Evolutionary conservation across 2,797 vertebrate species (phyloP).

Genomic region (Lithobates sylvaticus): DNA sequence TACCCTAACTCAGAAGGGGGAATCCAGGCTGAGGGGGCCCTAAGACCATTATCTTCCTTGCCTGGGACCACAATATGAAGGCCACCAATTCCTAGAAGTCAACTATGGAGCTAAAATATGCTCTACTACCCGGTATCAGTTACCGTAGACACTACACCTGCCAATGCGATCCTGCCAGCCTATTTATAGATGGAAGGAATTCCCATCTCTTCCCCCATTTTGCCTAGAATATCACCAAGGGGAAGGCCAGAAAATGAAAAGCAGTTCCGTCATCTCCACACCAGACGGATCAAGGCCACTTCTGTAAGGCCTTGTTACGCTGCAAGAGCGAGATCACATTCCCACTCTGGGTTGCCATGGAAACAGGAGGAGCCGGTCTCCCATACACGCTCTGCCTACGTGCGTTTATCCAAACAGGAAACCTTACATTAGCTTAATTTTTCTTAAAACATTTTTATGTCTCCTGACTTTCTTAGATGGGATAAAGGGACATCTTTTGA

Average conservation of each 20-base stretch:
- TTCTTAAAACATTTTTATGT: neutral
- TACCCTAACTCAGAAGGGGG: no score
- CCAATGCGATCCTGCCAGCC: neutral
- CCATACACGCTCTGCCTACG: neutral
- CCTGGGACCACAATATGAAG: no score
- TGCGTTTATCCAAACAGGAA: neutral
- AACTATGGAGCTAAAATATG: no score
- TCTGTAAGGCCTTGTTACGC: neutral
- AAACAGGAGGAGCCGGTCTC: neutral
- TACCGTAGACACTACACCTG: neutral
- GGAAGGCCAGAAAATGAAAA: neutral
- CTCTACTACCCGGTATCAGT: neutral
- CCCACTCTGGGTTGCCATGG: conserved; percentile 30
- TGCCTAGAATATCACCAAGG: conserved; percentile 29
- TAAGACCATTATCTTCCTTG: no score
- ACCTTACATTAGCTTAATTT: neutral
- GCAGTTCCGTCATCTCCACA: conserved; percentile 16
- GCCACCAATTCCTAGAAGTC: no score
- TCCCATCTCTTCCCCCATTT: conserved; percentile 35
- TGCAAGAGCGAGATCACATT: conserved; percentile 13
- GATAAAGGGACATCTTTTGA: no score
- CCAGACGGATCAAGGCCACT: conserved; percentile 39
- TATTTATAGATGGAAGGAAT: conserved; percentile 38
- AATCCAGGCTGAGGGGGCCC: no score
- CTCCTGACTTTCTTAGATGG: neutral